Evolutionary conservation across 2,888 invertebrate genomes (phyloP), one percentile per base, ranked within the genome.

Genomic region (Dicycla oo): DNA sequence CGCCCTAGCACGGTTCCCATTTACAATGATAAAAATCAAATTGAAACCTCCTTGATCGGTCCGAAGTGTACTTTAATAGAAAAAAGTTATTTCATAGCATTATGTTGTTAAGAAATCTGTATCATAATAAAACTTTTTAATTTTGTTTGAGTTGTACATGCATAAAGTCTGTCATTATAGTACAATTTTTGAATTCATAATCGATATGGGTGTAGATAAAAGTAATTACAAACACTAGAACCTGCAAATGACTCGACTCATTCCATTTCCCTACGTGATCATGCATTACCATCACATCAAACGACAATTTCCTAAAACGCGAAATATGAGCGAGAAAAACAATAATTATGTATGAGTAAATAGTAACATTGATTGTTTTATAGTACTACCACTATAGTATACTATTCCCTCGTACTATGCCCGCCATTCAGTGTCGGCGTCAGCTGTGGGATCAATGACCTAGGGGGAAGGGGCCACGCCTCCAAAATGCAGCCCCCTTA

Each of bases 371-470:
- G 61, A 58, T 63, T 60, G 15, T 49, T 58, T 54, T 43, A 75
- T 62, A 69, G 61, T 78, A 78, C 65, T 78, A 56, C 34, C 23
- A 26, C 26, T 40, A 30, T 57, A 75, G 69, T 69, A 70, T 61
- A 57, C 34, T n/a, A 73, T 76, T 80, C 71, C 73, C 69, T 67
- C 87, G 90, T 93, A 93, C 92, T 91, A 93, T 88, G 86, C 85
- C 80, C 88, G 89, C 93, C 94, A 92, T 93, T 92, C 88, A 91
- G 82, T 67, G 83, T 53, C 80, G 89, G 89, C 92, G 93, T 94
- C 94, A 94, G 94, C 94, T 94, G 94, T 90, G 88, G 88, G 93
- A 88, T 93, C 91, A 85, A 78, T 75, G 94, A 90, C 90, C 94
- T 54, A 58, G 66, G 83, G 67, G 73, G 63, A 40, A 75, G 57